Conservation (phyloP, 2,888 invertebrate genomes). For the Aporophyla lueneburgensis region DNA sequence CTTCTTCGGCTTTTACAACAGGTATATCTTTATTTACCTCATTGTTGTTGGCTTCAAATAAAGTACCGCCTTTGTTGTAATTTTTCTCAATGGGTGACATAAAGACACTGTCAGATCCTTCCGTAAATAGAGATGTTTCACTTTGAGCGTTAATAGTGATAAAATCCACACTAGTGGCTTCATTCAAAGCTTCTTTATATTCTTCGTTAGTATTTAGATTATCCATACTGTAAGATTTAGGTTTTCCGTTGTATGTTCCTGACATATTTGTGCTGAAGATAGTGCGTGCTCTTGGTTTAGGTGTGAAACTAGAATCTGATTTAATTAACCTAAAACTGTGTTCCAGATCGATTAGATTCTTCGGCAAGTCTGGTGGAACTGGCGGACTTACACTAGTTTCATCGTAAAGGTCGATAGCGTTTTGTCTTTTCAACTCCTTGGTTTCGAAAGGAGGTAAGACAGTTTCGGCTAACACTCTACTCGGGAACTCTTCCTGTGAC, state of each 20-base stretch:
- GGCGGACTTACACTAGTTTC: constrained; percentile 67
- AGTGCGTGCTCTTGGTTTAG: constrained; percentile 73
- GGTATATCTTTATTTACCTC: constrained; percentile 68
- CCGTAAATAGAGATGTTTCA: constrained; percentile 80
- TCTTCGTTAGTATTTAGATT: constrained; percentile 78
- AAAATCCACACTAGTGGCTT: constrained; percentile 86
- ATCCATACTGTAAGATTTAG: constrained; percentile 86
- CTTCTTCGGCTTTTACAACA: constrained; percentile 79
- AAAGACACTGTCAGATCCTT: constrained; percentile 84
- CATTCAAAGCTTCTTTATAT: constrained; percentile 81
- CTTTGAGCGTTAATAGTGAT: constrained; percentile 75
- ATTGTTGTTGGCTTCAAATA: constrained; percentile 60
- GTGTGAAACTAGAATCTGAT: constrained; percentile 74
- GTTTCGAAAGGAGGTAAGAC: constrained; percentile 73
- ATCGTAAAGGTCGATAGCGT: constrained; percentile 77
- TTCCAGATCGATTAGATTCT: constrained; percentile 69
- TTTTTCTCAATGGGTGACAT: constrained; percentile 75
- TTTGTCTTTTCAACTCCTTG: constrained; percentile 82
- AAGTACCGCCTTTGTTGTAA: constrained; percentile 67
- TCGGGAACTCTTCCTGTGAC: constrained; percentile 63
- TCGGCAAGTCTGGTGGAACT: constrained; percentile 59
- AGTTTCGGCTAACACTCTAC: constrained; percentile 69
- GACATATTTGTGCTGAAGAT: constrained; percentile 79
- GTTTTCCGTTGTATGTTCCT: constrained; percentile 84
- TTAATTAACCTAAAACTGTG: constrained; percentile 68